A percentile compares a stretch with the other conserved stretches of the same genome.
Conservation (phyloP, 2,113 vertebrate genomes). For the Tauraco erythrolophus region DNA sequence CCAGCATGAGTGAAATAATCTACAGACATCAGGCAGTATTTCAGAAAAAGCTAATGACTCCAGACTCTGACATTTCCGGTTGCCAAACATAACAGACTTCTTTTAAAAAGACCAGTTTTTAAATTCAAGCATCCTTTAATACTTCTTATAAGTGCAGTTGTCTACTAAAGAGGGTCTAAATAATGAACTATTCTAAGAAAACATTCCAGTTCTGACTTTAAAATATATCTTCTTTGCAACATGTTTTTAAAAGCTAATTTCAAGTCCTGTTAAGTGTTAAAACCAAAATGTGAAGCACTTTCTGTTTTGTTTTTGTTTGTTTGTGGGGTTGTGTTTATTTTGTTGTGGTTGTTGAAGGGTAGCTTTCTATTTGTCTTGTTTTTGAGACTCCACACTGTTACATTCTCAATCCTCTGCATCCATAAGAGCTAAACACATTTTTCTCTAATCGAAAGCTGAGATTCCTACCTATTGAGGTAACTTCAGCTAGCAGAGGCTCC, state of each 20-base stretch:
- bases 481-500: not conserved
- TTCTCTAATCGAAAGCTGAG: not conserved
- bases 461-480: not conserved
- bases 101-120: fast-evolving
- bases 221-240: not conserved
- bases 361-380: not conserved
- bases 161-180: not conserved
- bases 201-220: not conserved
- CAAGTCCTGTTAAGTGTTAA: not conserved
- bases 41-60: not conserved
- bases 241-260: not conserved
- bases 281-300: not conserved
- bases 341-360: not conserved
- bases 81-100: not conserved
- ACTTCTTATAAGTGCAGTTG: not conserved
- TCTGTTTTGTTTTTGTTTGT: not conserved
- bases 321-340: not conserved
- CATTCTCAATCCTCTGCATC: not conserved
- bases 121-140: not conserved
- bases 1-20: not conserved
- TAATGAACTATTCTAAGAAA: not conserved
- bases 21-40: not conserved
- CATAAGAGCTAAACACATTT: not conserved
- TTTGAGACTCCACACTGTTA: not conserved
- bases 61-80: not conserved